Base-by-base conservation (phyloP, 2,888 invertebrate genomes). In the Tuberolachnus salignus region DNA sequence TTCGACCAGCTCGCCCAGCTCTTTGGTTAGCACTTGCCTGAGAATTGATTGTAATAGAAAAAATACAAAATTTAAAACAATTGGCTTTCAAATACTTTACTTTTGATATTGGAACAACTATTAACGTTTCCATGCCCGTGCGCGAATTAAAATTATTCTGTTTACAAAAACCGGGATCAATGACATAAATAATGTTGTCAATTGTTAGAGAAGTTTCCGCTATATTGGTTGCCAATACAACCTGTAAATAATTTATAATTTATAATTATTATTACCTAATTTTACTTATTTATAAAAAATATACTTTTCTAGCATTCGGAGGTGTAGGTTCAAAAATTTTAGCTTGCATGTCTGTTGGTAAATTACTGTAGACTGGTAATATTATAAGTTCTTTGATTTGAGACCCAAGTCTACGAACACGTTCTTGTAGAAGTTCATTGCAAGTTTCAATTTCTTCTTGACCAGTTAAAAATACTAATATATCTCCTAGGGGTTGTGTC, bases 151-250 rank as follows among this genome's bases (percentile, higher is more conserved):
- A 99, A 86, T 97, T 97, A 85, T 98, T 98, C 87, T 98, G 98
- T 86, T 99, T 99, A 66, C 96, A 95, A 87, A 98, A 99, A 0
- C 99, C 99, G n/a, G 98, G 97, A 87, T 99, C 99, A 82, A 99
- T 97, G 0, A 99, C 99, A 87, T 97, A 99, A 81, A 96, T 92
- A 82, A 99, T 99, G 84, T 98, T 98, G 85, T 99, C 98, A 83
- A 99, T 99, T 0, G 99, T 99, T 49, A 99, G 87, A 1, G 98
- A 98, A 0, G 99, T 99, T 88, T 99, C 99, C 0, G 99, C 99
- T 84, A 99, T 99, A 85, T 99, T 99, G 21, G 99, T 99, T 0
- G 99, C 99, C 64, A 99, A 86, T 11, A 99, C 93, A 14, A 98
- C 96, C 88, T 89, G 82, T 34, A 34, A 69, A 82, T 64, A 57